These are phyloP conservation scores for Hylomyscus alleni DNA, from an alignment of 2,797 vertebrate species.

Conservation along the genomic window DNA sequence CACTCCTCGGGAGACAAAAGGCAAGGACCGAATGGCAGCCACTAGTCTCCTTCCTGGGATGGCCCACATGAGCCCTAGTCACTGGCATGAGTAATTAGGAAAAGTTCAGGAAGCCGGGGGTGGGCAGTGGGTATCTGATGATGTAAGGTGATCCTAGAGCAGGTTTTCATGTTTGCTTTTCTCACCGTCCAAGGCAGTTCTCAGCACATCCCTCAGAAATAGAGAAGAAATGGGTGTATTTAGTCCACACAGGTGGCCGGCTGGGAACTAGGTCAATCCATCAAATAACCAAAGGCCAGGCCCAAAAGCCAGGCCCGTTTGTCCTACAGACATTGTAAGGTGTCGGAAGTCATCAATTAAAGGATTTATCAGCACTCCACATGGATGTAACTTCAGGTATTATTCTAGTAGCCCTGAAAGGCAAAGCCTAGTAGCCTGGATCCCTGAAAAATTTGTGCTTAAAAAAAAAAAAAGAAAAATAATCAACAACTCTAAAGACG, in stretches of 20 bases:
- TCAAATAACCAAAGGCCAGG: slow-evolving; percentile 31
- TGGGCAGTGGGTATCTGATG: background rate
- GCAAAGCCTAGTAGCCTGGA: background rate
- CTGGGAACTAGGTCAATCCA: slow-evolving; percentile 34
- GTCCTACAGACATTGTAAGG: background rate
- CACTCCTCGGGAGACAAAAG: background rate
- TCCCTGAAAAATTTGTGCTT: slow-evolving; percentile 10
- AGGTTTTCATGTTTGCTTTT: slow-evolving; percentile 42
- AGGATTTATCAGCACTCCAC: background rate
- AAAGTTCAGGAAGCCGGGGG: background rate
- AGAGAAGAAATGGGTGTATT: slow-evolving; percentile 27
- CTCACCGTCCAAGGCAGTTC: background rate
- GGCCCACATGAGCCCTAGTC: background rate
- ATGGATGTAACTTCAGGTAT: background rate
- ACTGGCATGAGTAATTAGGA: background rate
- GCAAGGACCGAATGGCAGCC: background rate
- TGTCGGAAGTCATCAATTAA: background rate
- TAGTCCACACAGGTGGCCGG: background rate
- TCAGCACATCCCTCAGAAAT: slow-evolving; percentile 57
- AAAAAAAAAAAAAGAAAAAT: slow-evolving; percentile 5
- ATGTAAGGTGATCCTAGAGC: slow-evolving; percentile 51
- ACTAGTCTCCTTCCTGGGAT: background rate
- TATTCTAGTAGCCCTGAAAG: background rate
- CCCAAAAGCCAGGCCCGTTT: slow-evolving; percentile 18
- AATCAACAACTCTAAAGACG: slow-evolving; percentile 5